These are phyloP conservation scores for Athene noctua DNA, from an alignment of 2,113 vertebrate genomes.

Conservation along the genomic window DNA sequence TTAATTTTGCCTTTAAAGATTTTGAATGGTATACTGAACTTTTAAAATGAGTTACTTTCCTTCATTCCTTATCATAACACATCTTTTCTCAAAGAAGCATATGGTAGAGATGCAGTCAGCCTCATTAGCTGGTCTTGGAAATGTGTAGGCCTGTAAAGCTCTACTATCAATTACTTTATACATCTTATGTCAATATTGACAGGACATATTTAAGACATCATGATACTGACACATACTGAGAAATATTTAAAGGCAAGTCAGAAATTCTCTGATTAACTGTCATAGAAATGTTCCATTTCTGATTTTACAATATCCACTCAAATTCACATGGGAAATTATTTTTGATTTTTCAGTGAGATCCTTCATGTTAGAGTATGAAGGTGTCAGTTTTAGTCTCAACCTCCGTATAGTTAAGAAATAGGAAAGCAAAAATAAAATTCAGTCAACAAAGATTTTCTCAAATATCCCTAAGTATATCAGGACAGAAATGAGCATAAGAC, in stretches of 20 bases:
- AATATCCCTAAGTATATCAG: background rate
- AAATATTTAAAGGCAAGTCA: background rate
- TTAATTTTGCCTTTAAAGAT: background rate
- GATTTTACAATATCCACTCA: background rate
- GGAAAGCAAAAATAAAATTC: background rate
- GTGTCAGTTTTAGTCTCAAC: background rate
- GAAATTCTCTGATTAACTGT: background rate
- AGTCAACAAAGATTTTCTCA: background rate
- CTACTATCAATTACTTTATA: background rate
- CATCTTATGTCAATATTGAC: background rate
- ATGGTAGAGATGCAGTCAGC: background rate
- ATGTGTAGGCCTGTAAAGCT: background rate
- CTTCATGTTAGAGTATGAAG: accelerated
- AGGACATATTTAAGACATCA: background rate
- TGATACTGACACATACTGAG: no score
- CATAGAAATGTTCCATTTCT: background rate
- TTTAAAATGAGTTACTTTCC: background rate
- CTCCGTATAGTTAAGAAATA: background rate
- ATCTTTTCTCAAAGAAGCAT: background rate
- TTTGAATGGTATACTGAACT: background rate
- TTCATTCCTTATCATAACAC: background rate
- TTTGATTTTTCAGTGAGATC: background rate
- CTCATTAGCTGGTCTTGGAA: background rate
- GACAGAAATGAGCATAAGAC: background rate
- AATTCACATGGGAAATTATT: background rate